Evolutionary conservation across 2,113 vertebrate genomes (phyloP).

Genomic region (Microtus pennsylvanicus): DNA sequence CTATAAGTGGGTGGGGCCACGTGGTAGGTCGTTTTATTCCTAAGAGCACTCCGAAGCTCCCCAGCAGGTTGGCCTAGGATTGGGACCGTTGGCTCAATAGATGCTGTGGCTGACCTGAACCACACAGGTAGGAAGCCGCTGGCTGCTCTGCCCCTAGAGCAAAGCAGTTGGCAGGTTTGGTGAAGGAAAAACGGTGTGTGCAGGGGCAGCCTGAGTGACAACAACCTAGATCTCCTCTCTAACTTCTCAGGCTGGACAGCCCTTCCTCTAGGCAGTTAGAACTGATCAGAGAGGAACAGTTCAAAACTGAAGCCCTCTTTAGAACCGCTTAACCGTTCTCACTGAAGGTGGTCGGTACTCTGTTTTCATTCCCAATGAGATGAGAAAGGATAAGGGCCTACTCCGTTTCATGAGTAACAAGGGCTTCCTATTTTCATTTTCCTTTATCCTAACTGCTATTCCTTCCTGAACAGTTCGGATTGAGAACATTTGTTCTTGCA

Average conservation of each 20-base stretch:
- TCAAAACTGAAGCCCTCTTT: neutral
- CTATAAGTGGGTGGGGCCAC: neutral
- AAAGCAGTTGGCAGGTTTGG: neutral
- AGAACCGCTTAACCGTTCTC: neutral
- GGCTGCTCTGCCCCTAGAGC: neutral
- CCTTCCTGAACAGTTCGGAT: neutral
- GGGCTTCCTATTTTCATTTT: neutral
- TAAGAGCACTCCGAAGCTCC: neutral
- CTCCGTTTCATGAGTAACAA: neutral
- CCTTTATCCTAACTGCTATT: neutral
- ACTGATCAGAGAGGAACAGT: neutral
- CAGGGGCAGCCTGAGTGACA: neutral
- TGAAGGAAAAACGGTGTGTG: neutral
- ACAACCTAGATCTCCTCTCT: neutral
- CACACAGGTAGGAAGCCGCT: neutral
- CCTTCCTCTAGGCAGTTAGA: neutral
- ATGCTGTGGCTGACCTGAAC: neutral
- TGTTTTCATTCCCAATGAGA: neutral
- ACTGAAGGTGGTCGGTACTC: rapidly evolving
- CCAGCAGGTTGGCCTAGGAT: neutral
- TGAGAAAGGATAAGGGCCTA: neutral
- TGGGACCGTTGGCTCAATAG: neutral
- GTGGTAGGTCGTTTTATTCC: neutral
- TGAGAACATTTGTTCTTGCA: neutral
- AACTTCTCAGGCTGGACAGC: neutral